Evolutionary conservation across 2,113 vertebrate species (phyloP), one percentile per base, ranked within the genome.

Genomic region (Neolamprologus caudopunctatus): DNA sequence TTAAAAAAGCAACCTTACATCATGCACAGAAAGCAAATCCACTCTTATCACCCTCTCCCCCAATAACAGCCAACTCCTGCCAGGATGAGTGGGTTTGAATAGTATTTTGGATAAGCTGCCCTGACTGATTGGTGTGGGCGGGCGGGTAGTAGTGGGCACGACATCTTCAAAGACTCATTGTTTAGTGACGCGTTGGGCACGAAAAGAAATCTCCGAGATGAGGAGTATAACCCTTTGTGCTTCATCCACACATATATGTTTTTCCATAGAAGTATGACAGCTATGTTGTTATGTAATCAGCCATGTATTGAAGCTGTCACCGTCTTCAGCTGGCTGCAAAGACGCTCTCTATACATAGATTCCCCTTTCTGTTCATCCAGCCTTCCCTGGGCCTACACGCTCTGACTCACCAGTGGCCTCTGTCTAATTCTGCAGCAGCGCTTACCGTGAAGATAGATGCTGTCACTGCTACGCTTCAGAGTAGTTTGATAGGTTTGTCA

Each of bases 151-250:
- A 42, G 89, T 80, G 87, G 91, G 91, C 51, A 80, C 80, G 47
- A 17, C 40, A 66, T 93, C 89, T 93, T 93, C 87, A 91, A 93
- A 94, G 86, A 81, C n/a, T 61, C 53, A 80, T 88, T 92, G 92
- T 92, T 91, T 66, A 14, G 88, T 47, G 88, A 92, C 14, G 78
- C 78, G 81, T 85, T 88, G 61, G 87, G 80, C 85, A 87, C 55
- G 66, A 87, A 84, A 87, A 86, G 85, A 88, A 93, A 93, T 93
- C 93, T 81, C 57, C 1, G 3, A 53, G 24, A 87, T 26, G 84
- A 82, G 85, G 87, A 93, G 55, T 51, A 54, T 63, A 55, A 63
- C 35, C 85, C 82, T 85, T 82, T 92, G 83, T 91, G 88, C 61
- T 75, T 57, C 87, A 66, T 83, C 78, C 84, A 85, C 40, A 24